Conservation (phyloP, 35 echinoderm and acorn worm genomes). For the Amphiura filiformis region DNA sequence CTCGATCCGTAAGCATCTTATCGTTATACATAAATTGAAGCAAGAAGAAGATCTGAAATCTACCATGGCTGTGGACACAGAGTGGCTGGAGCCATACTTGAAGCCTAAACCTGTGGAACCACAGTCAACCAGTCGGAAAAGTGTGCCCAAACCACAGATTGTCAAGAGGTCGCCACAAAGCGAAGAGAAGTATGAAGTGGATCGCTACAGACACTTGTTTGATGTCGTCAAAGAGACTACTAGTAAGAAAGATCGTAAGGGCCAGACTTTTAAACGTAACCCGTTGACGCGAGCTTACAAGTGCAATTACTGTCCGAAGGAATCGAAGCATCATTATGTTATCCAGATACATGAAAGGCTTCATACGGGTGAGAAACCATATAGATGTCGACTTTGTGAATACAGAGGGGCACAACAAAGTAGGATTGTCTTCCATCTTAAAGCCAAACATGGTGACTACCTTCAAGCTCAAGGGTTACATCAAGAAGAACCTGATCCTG, state of each 20-base stretch:
- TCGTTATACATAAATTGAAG: background rate
- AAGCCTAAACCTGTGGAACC: no score
- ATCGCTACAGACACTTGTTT: background rate
- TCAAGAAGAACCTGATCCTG: background rate
- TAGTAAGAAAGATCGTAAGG: background rate
- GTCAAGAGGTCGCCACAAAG: background rate
- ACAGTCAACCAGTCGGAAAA: no score
- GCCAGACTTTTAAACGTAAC: background rate
- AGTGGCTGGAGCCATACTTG: no score
- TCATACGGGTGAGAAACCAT: background rate
- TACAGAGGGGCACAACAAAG: background rate
- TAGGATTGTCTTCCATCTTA: background rate
- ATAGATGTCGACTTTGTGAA: background rate
- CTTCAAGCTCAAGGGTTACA: background rate
- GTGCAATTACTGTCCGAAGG: conserved; percentile 1
- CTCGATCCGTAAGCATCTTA: background rate
- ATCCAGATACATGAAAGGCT: background rate
- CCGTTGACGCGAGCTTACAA: background rate
- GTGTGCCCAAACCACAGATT: background rate
- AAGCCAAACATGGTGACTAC: background rate
- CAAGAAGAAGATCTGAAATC: background rate
- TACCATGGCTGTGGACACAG: no score
- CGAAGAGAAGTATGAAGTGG: background rate
- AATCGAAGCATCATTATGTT: background rate
- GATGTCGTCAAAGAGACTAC: background rate